phyloP scores from a whole-genome alignment of 2,888 invertebrate genomes.

The Ophraella communa region DNA sequence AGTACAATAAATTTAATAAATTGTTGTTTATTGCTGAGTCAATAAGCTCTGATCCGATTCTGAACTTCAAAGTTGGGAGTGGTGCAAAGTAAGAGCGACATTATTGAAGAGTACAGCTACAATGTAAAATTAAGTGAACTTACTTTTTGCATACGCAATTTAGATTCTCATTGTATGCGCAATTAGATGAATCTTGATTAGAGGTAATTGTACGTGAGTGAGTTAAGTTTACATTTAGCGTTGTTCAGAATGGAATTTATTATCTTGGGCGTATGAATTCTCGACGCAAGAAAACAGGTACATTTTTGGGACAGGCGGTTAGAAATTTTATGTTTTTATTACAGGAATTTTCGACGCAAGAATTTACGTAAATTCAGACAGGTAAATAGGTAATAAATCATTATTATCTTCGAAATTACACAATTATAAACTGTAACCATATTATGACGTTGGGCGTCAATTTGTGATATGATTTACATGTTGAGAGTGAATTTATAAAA shows the following conservation, averaged over 20 bases:
- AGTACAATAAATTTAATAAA: no score
- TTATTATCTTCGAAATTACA: no score
- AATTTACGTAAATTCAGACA: no score
- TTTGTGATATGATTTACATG: no score
- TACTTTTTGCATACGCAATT: conserved; percentile 3
- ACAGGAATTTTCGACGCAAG: no score
- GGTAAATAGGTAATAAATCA: no score
- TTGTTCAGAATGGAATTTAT: not conserved
- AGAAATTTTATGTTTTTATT: no score
- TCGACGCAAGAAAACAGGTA: not conserved
- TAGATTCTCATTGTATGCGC: conserved; percentile 13
- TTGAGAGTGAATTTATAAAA: no score
- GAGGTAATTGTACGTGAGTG: not conserved
- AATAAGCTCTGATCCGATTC: not conserved
- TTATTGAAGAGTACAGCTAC: not conserved
- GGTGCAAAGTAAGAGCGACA: conserved; percentile 3
- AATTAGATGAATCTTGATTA: conserved; percentile 12
- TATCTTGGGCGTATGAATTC: not conserved
- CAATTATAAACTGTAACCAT: no score
- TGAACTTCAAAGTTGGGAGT: not conserved
- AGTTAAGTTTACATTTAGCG: not conserved
- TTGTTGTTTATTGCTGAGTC: no score
- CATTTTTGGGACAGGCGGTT: no score
- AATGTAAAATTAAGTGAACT: conserved; percentile 6
- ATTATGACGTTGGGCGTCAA: no score